phyloP scores from a whole-genome alignment of 2,797 vertebrate species.

The Etheostoma nigrum region DNA sequence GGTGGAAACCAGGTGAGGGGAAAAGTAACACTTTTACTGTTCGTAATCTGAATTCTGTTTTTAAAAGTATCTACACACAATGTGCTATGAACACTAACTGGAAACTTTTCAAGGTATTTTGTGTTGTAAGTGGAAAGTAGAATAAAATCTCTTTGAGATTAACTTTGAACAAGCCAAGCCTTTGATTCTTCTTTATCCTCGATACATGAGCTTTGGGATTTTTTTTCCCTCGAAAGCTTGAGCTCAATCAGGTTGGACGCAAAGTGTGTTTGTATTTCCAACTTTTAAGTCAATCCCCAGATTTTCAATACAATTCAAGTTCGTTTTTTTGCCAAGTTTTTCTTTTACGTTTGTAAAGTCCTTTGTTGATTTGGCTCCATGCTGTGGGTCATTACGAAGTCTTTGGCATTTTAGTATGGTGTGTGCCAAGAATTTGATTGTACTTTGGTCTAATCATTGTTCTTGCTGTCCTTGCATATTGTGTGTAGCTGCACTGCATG shows the following conservation, averaged over 20 bases:
- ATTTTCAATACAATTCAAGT: slow-evolving; percentile 25
- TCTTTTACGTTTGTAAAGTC: background rate
- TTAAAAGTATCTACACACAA: background rate
- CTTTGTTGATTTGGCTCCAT: slow-evolving; percentile 18
- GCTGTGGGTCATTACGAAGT: slow-evolving; percentile 14
- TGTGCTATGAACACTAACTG: background rate
- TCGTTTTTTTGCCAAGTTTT: slow-evolving; percentile 24
- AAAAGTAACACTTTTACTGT: background rate
- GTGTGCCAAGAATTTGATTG: slow-evolving; percentile 21
- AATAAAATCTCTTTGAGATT: background rate
- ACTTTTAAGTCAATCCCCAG: slow-evolving; percentile 23
- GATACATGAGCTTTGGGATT: slow-evolving; percentile 18
- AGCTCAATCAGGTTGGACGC: slow-evolving; percentile 2
- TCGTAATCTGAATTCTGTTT: background rate
- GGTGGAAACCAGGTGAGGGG: slow-evolving; percentile 96
- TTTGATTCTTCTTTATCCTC: slow-evolving; percentile 22
- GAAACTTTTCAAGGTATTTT: background rate
- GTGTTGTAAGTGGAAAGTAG: background rate
- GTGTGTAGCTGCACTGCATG: background rate
- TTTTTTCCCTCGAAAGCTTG: background rate
- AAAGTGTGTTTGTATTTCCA: slow-evolving; percentile 18
- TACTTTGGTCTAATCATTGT: slow-evolving; percentile 15
- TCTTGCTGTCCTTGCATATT: background rate
- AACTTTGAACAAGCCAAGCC: background rate
- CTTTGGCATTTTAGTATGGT: slow-evolving; percentile 7